These are phyloP conservation scores for Labia minor DNA, from an alignment of 2,888 invertebrate genomes.

Conservation along the genomic window DNA sequence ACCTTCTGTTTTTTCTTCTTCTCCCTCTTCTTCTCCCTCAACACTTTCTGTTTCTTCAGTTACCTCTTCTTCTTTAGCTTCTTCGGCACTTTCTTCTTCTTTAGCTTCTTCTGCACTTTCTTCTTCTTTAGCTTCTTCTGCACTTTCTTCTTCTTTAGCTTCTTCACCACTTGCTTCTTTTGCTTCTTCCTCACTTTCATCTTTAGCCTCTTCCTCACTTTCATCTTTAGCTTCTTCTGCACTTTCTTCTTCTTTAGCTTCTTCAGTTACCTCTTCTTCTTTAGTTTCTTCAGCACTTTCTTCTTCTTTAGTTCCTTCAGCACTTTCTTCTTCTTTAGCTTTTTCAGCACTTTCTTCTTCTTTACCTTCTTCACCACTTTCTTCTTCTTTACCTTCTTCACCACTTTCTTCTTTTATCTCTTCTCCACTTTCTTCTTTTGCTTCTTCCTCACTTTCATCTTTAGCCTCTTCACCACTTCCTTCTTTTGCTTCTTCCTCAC, in stretches of 20 bases:
- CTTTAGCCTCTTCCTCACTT: conserved; percentile 30
- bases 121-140: background rate
- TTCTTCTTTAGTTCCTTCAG: conserved; percentile 27
- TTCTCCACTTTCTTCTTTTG: conserved; percentile 25
- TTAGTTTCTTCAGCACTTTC: conserved; percentile 24
- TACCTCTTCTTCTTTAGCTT: conserved; percentile 22
- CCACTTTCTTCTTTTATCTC: conserved; percentile 18
- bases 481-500: background rate
- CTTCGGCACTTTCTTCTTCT: conserved; percentile 26
- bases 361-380: conserved; percentile 21
- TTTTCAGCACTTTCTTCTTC: conserved; percentile 28
- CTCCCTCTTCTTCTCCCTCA: conserved; percentile 24
- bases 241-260: conserved; percentile 23
- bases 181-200: conserved; percentile 40
- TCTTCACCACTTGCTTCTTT: conserved; percentile 41
- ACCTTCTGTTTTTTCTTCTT: conserved; percentile 32
- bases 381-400: conserved; percentile 14
- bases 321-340: conserved; percentile 29
- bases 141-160: conserved; percentile 35
- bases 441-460: conserved; percentile 28
- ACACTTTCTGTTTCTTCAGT: conserved; percentile 18
- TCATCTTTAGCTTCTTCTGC: conserved; percentile 30
- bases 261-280: conserved; percentile 24
- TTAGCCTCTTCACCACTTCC: conserved; percentile 15
- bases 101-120: conserved; percentile 26